phyloP scores from a whole-genome alignment of 2,113 vertebrate species.

The Hymenochirus boettgeri region DNA sequence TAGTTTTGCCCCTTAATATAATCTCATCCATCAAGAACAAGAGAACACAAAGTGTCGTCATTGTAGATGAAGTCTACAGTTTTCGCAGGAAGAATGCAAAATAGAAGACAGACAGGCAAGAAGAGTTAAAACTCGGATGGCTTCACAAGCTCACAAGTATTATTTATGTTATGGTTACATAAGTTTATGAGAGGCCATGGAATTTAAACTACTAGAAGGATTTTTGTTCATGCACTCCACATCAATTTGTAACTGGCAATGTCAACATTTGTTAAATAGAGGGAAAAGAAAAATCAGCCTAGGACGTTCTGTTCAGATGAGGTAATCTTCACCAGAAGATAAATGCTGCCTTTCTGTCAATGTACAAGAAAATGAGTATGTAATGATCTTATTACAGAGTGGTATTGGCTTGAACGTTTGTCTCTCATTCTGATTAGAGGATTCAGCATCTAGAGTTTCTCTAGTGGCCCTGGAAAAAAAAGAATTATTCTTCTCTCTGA shows the following conservation, averaged over 20 bases:
- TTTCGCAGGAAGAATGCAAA: no score
- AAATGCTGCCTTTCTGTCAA: conserved; percentile 39
- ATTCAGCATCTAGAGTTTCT: conserved; percentile 45
- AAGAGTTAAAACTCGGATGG: no score
- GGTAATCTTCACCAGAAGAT: conserved; percentile 43
- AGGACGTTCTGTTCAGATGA: conserved; percentile 45
- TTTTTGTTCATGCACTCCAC: background rate
- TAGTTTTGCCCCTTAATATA: no score
- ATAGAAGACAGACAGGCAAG: no score
- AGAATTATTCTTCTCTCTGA: conserved; percentile 17
- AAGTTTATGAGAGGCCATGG: no score
- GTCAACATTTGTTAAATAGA: conserved; percentile 7
- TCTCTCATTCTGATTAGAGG: conserved; percentile 54
- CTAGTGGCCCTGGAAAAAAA: conserved; percentile 2
- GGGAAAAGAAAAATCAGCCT: conserved; percentile 29
- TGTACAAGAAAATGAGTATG: conserved; percentile 45
- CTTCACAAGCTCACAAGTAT: no score
- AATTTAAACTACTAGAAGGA: background rate
- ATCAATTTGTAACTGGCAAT: background rate
- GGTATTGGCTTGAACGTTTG: conserved; percentile 55
- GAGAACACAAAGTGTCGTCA: no score
- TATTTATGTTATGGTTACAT: no score
- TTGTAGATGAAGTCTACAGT: no score
- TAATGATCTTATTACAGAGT: conserved; percentile 53
- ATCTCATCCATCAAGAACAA: no score